Evolutionary conservation across 2,888 invertebrate genomes (phyloP), one percentile per base, ranked within the genome.

Genomic region (Drosophila prostipennis): DNA sequence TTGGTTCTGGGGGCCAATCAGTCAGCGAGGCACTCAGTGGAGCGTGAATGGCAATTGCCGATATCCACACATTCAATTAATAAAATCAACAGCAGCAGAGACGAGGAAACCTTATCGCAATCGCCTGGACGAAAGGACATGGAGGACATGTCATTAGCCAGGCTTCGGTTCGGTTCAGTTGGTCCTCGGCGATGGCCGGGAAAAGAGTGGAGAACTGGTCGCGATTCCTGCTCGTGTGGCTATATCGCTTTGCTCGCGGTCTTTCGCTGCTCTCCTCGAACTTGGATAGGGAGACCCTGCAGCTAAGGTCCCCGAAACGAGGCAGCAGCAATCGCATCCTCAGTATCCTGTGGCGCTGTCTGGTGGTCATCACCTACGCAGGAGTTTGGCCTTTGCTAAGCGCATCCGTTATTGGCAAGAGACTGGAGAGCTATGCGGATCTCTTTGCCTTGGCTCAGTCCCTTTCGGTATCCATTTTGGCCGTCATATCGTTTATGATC

Each of bases 11-110:
- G 56, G 64, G 68, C 73, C 83, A 82, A 85, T 85, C 85, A 80
- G 83, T 83, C 86, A 78, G 76, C 79, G 71, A 76, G 72, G 72
- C 82, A 84, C 75, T 80, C 83, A 78, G 76, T 77, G 61, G 82
- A 87, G 85, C 87, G 84, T 84, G 87, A 87, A 84, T 80, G 77
- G 67, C 87, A 80, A 85, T 85, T 85, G 80, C 76, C 78, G 80
- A 87, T 85, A 85, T 82, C 79, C 69, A 75, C 73, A 78, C 74
- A 78, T 87, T 89, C 80, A 87, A 87, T 87, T 87, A 87, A 87
- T 87, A 75, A 87, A 80, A 77, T 82, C 76, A 82, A 80, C 79
- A 74, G 64, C 69, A 54, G 64, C 49, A 48, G 48, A 46, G 26
- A 60, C 49, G 55, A 43, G 51, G 26, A 63, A 55, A 60, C 55